Base-by-base conservation (phyloP, 2,888 invertebrate species). In the Drosophila meridionalis region DNA sequence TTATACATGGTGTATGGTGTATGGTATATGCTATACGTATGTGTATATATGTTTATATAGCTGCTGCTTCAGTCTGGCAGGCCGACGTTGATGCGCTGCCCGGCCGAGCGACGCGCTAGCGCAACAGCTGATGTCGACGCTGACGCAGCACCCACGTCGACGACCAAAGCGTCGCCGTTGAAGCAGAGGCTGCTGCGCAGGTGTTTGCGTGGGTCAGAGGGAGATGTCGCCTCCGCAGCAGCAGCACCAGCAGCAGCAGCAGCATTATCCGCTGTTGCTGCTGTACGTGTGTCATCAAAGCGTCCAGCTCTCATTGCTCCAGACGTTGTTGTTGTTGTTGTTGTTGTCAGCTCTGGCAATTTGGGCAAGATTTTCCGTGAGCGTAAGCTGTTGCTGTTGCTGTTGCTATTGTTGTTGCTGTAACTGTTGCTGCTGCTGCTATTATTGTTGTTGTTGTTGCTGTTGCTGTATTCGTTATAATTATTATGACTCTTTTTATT, bases 121-220 rank as follows among this genome's bases (percentile, higher is more conserved):
- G 73, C 63, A n/a, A 66, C 62, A 7, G 78, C 76, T 5, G 82
- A 65, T 62, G 78, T 70, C 61, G 91, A 80, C 62, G 61, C 65
- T 34, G 81, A 59, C 45, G 76, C 70, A 56, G 75, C 89, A 70
- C 83, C 87, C 70, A 90, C 91, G 53, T 91, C 80, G 36, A 90
- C 91, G 55, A 91, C 81, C 63, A 90, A 78, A 77, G 90, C 92
- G 79, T 90, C 90, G 83, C 91, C 91, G 79, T 88, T 90, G 66
- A 93, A 90, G 78, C 92, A 92, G 77, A 92, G 91, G 73, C 91
- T 93, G 85, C 93, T 93, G 79, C 91, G 91, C 86, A 92, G 88
- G 80, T 93, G 92, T 57, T 91, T 90, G 62, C 88, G 90, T 50
- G 88, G 78, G 72, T 81, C 87, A 56, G 85, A 57, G 63, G 77